Percentiles rank a stretch among this genome's conserved stretches.
Conservation (phyloP, 2,888 invertebrate species). For the Oxytorus armatus region DNA sequence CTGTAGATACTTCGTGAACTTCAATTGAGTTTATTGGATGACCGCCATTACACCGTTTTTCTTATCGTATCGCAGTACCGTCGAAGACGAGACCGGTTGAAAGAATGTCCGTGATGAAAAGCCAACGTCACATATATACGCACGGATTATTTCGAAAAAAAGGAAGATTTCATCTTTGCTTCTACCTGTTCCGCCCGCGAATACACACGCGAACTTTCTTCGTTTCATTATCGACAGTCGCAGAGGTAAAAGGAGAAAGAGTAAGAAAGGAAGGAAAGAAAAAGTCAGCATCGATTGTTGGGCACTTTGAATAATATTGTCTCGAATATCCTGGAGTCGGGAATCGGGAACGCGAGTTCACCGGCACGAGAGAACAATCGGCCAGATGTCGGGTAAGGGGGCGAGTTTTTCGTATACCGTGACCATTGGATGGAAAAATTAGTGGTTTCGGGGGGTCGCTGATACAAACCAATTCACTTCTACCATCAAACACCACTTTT, state of each 20-base stretch:
- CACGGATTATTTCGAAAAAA: constrained; percentile 10
- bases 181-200: not conserved
- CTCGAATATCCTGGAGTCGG: constrained; percentile 67
- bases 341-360: not conserved
- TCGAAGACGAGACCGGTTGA: not conserved
- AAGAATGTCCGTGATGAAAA: not conserved
- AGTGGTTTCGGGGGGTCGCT: constrained; percentile 53
- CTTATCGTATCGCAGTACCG: not conserved
- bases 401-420: constrained; percentile 48
- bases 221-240: constrained; percentile 1
- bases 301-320: constrained; percentile 59
- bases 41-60: not conserved
- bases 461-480: constrained; percentile 40
- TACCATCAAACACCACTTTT: constrained; percentile 17
- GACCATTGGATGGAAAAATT: constrained; percentile 59
- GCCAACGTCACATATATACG: not conserved
- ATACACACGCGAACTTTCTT: constrained; percentile 25
- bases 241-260: constrained; percentile 3
- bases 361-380: constrained; percentile 66
- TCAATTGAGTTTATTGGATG: too few relatives aligned
- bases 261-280: not conserved
- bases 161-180: constrained; percentile 25
- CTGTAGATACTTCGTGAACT: too few relatives aligned
- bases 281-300: constrained; percentile 41
- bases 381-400: constrained; percentile 66